A percentile compares a stretch with the other conserved stretches of the same genome.
Conservation (phyloP, 2,113 vertebrate species). For the Lepus europaeus region DNA sequence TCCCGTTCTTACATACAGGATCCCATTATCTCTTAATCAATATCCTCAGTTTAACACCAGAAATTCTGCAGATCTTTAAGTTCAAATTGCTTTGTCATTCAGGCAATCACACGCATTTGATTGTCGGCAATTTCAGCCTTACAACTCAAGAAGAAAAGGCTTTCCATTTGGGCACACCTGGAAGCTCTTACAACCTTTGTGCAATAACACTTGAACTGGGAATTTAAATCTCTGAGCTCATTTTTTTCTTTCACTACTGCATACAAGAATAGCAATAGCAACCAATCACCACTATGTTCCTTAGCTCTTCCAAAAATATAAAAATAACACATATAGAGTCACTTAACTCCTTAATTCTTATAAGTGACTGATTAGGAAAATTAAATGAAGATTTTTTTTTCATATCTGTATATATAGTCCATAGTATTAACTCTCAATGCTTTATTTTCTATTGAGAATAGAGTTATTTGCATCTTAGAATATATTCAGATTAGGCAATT, state of each 20-base stretch:
- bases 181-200: not conserved
- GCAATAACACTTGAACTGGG: not conserved
- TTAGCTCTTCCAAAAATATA: not conserved
- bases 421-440: not conserved
- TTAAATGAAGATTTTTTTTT: not conserved
- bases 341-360: not conserved
- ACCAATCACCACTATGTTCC: not conserved
- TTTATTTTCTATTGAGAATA: not conserved
- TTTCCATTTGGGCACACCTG: not conserved
- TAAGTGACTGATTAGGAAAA: not conserved
- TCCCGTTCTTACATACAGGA: not conserved
- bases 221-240: no score
- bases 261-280: not conserved
- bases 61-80: not conserved
- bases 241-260: not conserved
- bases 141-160: not conserved
- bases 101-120: no score
- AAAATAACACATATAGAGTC: not conserved
- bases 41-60: not conserved
- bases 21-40: not conserved
- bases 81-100: no score
- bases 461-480: not conserved
- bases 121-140: not conserved
- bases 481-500: not conserved
- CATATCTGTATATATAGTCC: not conserved